phyloP scores from a whole-genome alignment of 1,140 invertebrate genomes.

The Drosophila rhopaloa region DNA sequence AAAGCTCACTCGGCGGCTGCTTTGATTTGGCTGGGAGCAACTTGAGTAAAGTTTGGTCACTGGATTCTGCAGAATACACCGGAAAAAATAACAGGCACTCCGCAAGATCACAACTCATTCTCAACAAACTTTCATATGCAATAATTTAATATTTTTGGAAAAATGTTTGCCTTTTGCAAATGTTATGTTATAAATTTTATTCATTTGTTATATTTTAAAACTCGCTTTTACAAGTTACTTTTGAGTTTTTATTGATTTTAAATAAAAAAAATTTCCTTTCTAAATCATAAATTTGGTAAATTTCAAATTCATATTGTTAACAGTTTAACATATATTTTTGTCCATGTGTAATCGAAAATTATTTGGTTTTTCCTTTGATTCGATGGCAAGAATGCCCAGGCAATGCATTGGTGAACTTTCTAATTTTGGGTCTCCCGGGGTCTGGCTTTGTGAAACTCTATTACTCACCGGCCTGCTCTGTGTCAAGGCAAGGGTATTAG shows the following conservation, averaged over 20 bases:
- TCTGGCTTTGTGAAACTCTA: conserved; percentile 57
- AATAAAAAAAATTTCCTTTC: too few relatives aligned
- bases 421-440: conserved; percentile 43
- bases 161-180: too few relatives aligned
- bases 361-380: background rate
- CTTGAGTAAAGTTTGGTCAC: conserved; percentile 10
- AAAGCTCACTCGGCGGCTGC: conserved; percentile 32
- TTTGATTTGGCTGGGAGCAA: conserved; percentile 35
- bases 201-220: too few relatives aligned
- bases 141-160: too few relatives aligned
- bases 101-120: too few relatives aligned
- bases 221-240: too few relatives aligned
- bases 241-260: too few relatives aligned
- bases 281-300: too few relatives aligned
- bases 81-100: background rate
- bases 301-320: too few relatives aligned
- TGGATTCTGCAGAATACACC: conserved; percentile 17
- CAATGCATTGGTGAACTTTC: conserved; percentile 40
- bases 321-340: too few relatives aligned
- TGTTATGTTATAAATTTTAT: too few relatives aligned
- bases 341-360: background rate
- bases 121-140: too few relatives aligned
- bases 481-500: conserved; percentile 71
- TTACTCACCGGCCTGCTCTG: conserved; percentile 63
- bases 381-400: conserved; percentile 13